phyloP scores from a whole-genome alignment of 2,888 invertebrate genomes.

The Parnassius smintheus region DNA sequence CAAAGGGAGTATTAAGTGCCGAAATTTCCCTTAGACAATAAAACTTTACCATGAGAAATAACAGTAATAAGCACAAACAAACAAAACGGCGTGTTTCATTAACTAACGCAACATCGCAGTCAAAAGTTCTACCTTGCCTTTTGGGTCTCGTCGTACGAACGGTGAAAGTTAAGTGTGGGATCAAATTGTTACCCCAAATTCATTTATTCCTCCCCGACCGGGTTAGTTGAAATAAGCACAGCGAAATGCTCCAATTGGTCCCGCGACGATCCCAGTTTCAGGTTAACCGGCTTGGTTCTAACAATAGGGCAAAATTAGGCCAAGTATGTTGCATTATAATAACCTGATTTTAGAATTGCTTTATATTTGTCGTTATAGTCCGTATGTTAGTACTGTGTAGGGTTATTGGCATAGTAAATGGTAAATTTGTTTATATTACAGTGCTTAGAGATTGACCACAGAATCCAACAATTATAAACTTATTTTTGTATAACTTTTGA shows the following conservation, averaged over 20 bases:
- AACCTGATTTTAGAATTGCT: slow-evolving; percentile 39
- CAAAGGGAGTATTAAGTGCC: too few relatives aligned
- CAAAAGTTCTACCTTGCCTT: slow-evolving; percentile 49
- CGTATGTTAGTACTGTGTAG: background rate
- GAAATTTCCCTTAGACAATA: background rate
- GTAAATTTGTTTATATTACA: too few relatives aligned
- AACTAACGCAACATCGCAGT: slow-evolving; percentile 15
- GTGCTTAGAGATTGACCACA: too few relatives aligned
- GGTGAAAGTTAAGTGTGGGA: slow-evolving; percentile 63
- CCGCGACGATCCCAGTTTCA: slow-evolving; percentile 60
- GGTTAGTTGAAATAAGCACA: slow-evolving; percentile 30
- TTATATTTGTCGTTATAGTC: background rate
- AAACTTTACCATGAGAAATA: slow-evolving; percentile 13
- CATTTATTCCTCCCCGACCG: slow-evolving; percentile 64
- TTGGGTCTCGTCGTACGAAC: slow-evolving; percentile 39
- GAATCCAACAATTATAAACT: too few relatives aligned
- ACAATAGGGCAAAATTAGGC: slow-evolving; percentile 54
- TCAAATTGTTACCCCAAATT: slow-evolving; percentile 75
- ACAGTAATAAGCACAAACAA: slow-evolving; percentile 17
- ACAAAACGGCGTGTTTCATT: slow-evolving; percentile 19
- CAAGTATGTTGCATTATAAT: slow-evolving; percentile 41
- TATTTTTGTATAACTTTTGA: too few relatives aligned
- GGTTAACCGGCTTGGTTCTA: slow-evolving; percentile 54
- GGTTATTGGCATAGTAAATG: too few relatives aligned
- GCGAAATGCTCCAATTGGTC: slow-evolving; percentile 64